Conservation (phyloP, 2,888 invertebrate species). For the Drosophila gaucha region DNA sequence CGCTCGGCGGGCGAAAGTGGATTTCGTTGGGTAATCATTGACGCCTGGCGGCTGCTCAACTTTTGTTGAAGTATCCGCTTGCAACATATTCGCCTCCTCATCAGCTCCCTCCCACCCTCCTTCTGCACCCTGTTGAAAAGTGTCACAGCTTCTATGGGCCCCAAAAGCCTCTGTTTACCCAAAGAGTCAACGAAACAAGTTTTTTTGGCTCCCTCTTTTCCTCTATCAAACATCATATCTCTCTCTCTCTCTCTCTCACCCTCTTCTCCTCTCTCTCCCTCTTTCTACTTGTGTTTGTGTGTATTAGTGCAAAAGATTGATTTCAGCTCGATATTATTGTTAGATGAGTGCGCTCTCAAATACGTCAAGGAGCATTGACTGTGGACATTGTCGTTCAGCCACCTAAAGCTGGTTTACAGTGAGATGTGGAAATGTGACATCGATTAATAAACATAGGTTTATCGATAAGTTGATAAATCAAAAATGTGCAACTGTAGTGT, state of each 20-base stretch:
- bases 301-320: constrained; percentile 28
- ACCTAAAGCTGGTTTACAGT: constrained; percentile 42
- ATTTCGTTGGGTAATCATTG: constrained; percentile 46
- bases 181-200: constrained; percentile 39
- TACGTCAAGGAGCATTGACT: constrained; percentile 36
- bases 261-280: not conserved
- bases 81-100: constrained; percentile 23
- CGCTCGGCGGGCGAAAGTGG: constrained; percentile 40
- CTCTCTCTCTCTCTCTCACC: not conserved
- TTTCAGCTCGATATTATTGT: constrained; percentile 40
- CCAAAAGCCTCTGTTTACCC: constrained; percentile 20
- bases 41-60: constrained; percentile 40
- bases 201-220: constrained; percentile 11
- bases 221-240: not conserved
- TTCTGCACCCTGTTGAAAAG: constrained; percentile 12
- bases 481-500: too few relatives aligned
- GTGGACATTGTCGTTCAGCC: constrained; percentile 31
- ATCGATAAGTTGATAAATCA: not conserved
- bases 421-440: too few relatives aligned
- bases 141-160: constrained; percentile 27
- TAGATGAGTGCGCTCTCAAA: constrained; percentile 17
- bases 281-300: constrained; percentile 1
- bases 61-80: constrained; percentile 37
- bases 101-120: not conserved
- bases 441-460: not conserved